Percentiles rank a stretch among this genome's conserved stretches.
Evolutionary conservation across 2,888 invertebrate genomes (phyloP).

Genomic region (Eristalinus sepulchralis): DNA sequence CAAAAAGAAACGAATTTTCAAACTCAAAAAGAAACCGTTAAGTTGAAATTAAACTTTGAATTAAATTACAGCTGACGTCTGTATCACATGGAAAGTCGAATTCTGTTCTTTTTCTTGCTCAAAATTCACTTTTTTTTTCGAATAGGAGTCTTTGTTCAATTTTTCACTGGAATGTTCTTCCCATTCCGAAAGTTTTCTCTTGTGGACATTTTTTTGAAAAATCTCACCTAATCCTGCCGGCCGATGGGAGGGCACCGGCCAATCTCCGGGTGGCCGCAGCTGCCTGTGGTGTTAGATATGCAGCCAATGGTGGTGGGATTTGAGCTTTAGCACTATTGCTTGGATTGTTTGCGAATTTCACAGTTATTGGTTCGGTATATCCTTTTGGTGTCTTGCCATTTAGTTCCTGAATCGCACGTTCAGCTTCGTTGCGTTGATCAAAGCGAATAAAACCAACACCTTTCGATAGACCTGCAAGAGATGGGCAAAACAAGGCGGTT

Average conservation of each 20-base stretch:
- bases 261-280: slow-evolving; percentile 87
- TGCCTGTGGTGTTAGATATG: slow-evolving; percentile 91
- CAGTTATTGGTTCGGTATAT: slow-evolving; percentile 93
- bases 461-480: slow-evolving; percentile 89
- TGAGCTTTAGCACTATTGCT: slow-evolving; percentile 91
- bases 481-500: slow-evolving; percentile 59
- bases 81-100: neutral
- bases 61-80: slow-evolving; percentile 14
- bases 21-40: slow-evolving; percentile 27
- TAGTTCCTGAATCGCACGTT: slow-evolving; percentile 93
- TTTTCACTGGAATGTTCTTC: neutral
- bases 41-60: slow-evolving; percentile 8
- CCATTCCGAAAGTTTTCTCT: neutral
- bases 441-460: slow-evolving; percentile 97
- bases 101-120: neutral
- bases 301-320: slow-evolving; percentile 89
- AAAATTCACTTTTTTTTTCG: slow-evolving; percentile 12
- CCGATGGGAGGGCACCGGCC: slow-evolving; percentile 87
- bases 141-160: slow-evolving; percentile 7
- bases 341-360: slow-evolving; percentile 97
- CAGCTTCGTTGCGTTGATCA: slow-evolving; percentile 95
- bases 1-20: neutral
- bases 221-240: slow-evolving; percentile 89
- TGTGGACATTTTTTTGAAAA: slow-evolving; percentile 38
- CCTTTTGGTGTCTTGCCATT: slow-evolving; percentile 95